These are phyloP conservation scores for Spicauda simplicius DNA, from an alignment of 2,888 invertebrate genomes.

Conservation along the genomic window DNA sequence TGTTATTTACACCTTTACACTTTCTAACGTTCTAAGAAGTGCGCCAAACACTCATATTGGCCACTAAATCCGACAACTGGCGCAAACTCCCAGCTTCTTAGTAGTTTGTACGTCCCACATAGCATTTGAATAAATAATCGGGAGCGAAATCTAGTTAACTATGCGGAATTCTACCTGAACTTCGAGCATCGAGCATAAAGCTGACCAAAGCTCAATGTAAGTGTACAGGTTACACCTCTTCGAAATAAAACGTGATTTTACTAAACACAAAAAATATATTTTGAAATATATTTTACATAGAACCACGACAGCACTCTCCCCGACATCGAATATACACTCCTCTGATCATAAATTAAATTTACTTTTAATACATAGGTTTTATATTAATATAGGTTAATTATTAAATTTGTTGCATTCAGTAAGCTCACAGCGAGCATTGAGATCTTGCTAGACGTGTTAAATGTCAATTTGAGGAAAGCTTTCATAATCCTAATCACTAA, in stretches of 20 bases:
- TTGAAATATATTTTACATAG: too few relatives aligned
- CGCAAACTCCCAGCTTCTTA: background rate
- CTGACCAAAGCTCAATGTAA: background rate
- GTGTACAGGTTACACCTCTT: too few relatives aligned
- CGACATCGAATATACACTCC: too few relatives aligned
- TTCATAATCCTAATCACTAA: background rate
- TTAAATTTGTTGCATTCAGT: too few relatives aligned
- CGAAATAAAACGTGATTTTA: too few relatives aligned
- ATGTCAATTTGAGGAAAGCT: background rate
- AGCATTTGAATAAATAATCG: constrained; percentile 7
- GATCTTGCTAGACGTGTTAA: background rate
- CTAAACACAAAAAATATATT: too few relatives aligned
- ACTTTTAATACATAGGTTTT: too few relatives aligned
- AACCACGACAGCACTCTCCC: too few relatives aligned
- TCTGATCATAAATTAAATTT: too few relatives aligned
- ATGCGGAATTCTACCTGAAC: constrained; percentile 1
- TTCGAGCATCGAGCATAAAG: constrained; percentile 9
- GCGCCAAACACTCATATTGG: background rate
- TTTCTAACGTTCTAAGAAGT: too few relatives aligned
- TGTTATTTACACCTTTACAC: too few relatives aligned
- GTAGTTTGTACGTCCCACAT: background rate
- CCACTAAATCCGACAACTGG: background rate
- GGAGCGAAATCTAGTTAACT: background rate
- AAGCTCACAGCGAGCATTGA: background rate
- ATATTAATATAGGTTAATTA: too few relatives aligned